phyloP scores from a whole-genome alignment of 2,888 invertebrate species.

The Melinaea menophilus region DNA sequence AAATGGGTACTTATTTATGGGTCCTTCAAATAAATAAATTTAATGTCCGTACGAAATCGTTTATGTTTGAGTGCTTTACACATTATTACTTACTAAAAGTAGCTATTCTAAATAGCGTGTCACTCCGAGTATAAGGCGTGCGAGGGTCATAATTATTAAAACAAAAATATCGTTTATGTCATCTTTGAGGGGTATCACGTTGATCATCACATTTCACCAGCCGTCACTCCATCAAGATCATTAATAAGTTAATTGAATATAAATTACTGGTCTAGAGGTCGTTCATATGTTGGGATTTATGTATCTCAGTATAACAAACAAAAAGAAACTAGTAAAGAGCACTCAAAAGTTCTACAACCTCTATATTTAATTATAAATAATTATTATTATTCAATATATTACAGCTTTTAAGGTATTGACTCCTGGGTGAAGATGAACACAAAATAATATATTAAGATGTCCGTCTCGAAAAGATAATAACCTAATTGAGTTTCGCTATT shows the following conservation, averaged over 20 bases:
- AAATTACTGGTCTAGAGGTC: no score
- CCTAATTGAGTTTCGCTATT: constrained; percentile 14
- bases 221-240: no score
- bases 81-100: not conserved
- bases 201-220: no score
- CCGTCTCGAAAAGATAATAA: constrained; percentile 3
- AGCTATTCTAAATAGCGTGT: not conserved
- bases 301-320: no score
- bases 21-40: constrained; percentile 13
- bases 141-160: no score
- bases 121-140: not conserved
- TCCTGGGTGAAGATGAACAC: not conserved
- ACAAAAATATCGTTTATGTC: no score
- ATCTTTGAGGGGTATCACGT: no score
- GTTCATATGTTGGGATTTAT: no score
- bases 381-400: constrained; percentile 7
- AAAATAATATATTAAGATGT: not conserved
- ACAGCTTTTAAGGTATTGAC: constrained; percentile 6
- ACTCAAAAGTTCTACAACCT: not conserved
- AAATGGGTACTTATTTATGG: constrained; percentile 13
- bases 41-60: constrained; percentile 7
- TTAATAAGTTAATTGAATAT: no score
- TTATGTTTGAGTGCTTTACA: not conserved
- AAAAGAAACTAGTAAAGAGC: not conserved
- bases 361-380: not conserved